Evolutionary conservation across 2,113 vertebrate species (phyloP).

Genomic region (Ochotona princeps): DNA sequence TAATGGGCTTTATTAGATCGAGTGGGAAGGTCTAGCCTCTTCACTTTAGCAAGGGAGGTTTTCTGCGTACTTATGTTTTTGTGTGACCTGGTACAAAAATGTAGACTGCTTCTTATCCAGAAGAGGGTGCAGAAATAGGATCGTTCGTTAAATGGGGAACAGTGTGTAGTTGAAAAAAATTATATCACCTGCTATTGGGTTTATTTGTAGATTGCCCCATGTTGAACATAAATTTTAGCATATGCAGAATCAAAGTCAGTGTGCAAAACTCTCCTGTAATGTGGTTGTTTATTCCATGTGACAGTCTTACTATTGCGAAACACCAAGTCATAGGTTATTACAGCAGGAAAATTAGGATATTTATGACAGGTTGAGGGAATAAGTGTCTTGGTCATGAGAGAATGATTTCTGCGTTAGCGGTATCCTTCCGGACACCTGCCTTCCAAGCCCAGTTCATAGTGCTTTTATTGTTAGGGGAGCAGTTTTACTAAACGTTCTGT

Average conservation of each 20-base stretch:
- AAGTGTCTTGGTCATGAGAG: slow-evolving; percentile 69
- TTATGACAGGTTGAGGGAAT: slow-evolving; percentile 66
- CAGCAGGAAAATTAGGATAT: slow-evolving; percentile 69
- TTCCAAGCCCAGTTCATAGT: slow-evolving; percentile 8
- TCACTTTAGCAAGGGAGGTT: slow-evolving; percentile 61
- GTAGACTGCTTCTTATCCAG: neutral
- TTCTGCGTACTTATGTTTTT: neutral
- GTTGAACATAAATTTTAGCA: neutral
- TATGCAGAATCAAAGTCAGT: neutral
- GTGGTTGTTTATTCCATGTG: slow-evolving; percentile 60
- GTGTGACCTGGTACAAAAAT: neutral
- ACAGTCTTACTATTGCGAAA: slow-evolving; percentile 69
- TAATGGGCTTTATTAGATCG: slow-evolving; percentile 86
- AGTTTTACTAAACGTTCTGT: slow-evolving; percentile 67
- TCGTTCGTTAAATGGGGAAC: slow-evolving; percentile 51
- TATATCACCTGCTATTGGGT: slow-evolving; percentile 61
- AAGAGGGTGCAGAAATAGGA: neutral
- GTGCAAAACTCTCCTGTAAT: neutral
- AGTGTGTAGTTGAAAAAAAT: slow-evolving; percentile 3
- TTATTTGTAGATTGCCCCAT: neutral
- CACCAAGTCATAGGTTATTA: slow-evolving; percentile 49
- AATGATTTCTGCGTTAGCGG: slow-evolving; percentile 61
- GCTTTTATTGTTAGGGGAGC: slow-evolving; percentile 61
- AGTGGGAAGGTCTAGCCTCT: slow-evolving; percentile 79
- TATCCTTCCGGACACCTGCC: neutral